Evolutionary conservation across 2,797 vertebrate species (phyloP).

Genomic region (Anguilla obscura): DNA sequence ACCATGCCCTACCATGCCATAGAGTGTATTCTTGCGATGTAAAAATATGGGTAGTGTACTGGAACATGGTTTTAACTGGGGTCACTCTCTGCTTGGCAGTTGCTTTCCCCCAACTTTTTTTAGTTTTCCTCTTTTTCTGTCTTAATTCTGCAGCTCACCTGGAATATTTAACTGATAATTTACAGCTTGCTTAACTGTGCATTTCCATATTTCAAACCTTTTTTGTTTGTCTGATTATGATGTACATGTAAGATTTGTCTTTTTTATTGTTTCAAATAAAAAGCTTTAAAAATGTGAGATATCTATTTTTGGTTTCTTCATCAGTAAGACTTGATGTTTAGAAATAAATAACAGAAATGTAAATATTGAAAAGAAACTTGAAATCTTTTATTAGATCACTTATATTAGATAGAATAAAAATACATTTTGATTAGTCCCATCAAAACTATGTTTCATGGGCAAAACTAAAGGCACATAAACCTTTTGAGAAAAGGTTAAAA

Average conservation of each 20-base stretch:
- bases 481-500: too few species aligned
- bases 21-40: constrained; percentile 6
- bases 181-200: constrained; percentile 12
- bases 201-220: constrained; percentile 13
- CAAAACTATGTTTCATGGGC: too few species aligned
- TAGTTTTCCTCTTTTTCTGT: neutral
- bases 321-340: neutral
- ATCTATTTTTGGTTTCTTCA: neutral
- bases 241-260: constrained; percentile 13
- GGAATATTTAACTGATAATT: constrained; percentile 27
- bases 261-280: constrained; percentile 34
- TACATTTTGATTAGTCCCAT: too few species aligned
- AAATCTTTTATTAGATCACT: neutral
- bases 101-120: neutral
- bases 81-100: neutral
- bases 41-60: constrained; percentile 22
- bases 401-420: neutral
- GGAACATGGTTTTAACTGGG: constrained; percentile 26
- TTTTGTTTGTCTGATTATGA: constrained; percentile 21
- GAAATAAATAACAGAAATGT: neutral
- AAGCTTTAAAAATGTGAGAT: constrained; percentile 8
- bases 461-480: too few species aligned
- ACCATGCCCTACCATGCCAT: neutral
- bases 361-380: neutral
- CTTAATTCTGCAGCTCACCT: neutral